Conservation (phyloP, 2,113 vertebrate genomes). For the Saguinus imperator region DNA sequence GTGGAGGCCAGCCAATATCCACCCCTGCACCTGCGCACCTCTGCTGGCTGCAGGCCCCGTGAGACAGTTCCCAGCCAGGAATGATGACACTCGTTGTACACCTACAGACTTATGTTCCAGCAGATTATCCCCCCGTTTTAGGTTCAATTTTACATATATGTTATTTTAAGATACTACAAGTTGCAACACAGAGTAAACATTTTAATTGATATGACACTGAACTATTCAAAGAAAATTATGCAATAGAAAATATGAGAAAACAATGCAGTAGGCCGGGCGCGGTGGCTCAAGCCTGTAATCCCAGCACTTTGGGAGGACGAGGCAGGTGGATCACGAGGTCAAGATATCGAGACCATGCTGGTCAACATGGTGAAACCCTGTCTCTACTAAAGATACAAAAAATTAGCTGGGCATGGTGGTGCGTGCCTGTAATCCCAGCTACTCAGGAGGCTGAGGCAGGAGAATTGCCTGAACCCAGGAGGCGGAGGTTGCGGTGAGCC, state of each 20-base stretch:
- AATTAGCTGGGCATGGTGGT: no score
- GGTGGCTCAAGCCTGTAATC: no score
- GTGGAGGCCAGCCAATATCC: neutral
- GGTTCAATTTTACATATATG: neutral
- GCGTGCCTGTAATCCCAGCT: no score
- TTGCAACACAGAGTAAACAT: neutral
- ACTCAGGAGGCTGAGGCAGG: no score
- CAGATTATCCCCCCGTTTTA: neutral
- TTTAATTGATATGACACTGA: neutral
- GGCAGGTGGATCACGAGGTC: no score
- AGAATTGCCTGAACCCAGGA: no score
- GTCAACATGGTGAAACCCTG: no score
- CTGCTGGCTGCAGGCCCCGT: neutral
- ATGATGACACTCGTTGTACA: neutral
- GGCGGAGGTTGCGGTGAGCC: no score
- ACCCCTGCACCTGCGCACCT: neutral
- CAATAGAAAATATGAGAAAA: neutral
- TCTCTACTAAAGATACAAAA: no score
- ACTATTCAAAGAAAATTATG: neutral
- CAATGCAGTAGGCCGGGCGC: neutral
- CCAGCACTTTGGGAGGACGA: no score
- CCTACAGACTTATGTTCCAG: neutral
- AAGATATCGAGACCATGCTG: no score
- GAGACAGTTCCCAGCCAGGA: neutral
- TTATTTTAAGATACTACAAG: neutral